Conservation (phyloP, 2,797 vertebrate species). For the Xyrichtys novacula region DNA sequence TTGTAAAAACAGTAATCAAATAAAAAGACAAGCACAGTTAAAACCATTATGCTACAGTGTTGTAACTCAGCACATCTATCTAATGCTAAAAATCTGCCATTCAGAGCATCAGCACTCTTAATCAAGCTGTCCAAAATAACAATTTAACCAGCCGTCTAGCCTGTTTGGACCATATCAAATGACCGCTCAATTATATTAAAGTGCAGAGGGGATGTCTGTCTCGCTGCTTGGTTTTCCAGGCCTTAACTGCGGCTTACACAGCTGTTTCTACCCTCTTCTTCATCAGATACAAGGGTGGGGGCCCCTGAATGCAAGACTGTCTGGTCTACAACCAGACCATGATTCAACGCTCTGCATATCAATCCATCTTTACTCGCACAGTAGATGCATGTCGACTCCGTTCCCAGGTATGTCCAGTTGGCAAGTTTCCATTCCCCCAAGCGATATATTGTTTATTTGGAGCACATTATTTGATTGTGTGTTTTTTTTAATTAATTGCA, state of each 20-base stretch:
- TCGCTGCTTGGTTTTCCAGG: conserved; percentile 66
- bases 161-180: conserved; percentile 66
- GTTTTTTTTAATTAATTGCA: conserved; percentile 50
- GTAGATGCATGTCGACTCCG: conserved; percentile 4
- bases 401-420: conserved; percentile 30
- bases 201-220: conserved; percentile 53
- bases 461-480: conserved; percentile 32
- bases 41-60: conserved; percentile 6
- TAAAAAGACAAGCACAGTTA: conserved; percentile 3
- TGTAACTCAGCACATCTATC: conserved; percentile 26
- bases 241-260: conserved; percentile 73
- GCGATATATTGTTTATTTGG: conserved; percentile 21
- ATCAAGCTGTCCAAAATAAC: conserved; percentile 68
- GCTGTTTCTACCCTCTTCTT: conserved; percentile 73
- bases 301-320: conserved; percentile 37
- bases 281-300: conserved; percentile 68
- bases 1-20: not conserved
- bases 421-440: conserved; percentile 18
- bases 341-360: conserved; percentile 40
- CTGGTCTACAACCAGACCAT: conserved; percentile 33
- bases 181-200: conserved; percentile 73
- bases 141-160: conserved; percentile 67
- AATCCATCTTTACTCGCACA: conserved; percentile 44
- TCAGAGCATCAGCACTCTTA: conserved; percentile 36
- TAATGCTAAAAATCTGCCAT: conserved; percentile 35